Base-by-base conservation (phyloP, 1,140 invertebrate species). In the Orius insidiosus region DNA sequence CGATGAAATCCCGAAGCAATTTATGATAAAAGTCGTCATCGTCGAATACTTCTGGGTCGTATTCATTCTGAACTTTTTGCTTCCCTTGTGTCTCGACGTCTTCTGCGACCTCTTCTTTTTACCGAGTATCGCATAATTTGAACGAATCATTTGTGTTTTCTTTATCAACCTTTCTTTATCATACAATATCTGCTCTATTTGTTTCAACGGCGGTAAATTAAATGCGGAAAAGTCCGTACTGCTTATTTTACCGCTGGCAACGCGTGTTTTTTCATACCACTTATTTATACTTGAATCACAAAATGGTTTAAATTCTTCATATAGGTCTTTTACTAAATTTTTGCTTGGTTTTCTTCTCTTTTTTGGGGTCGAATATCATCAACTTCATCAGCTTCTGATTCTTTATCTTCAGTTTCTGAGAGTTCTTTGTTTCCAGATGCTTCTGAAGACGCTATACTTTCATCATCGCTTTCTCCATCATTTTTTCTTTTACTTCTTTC, bases 1-100 rank as follows among this genome's bases (percentile, higher is more conserved):
- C 87, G 53, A 98, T 93, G 10, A 96, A 65, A 59, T 96, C 89
- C 49, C 87, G 67, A 16, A 98, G 63, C 14, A 95, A 61, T 57
- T 90, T 83, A 63, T 95, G 88, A 66, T 97, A 97, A 60, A 96
- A 98, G 62, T 98, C 93, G 61, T 82, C 82, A 61, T 98, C 93
- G 61, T 97, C 90, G 67, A 87, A 98, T 58, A 95, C 85, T 67
- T 98, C 85, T 0, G 63, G 48, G 62, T 88, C 79, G 52, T 77
- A 75, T 53, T 80, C 75, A 56, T 78, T 71, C 31, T 19, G 38
- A 57, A 53, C 56, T 57, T 46, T 58, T 46, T 48, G 58, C 51
- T 30, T 47, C 38, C n/a, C 55, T 44, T 47, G 55, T 55, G 18
- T 67, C 67, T 24, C 24, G 9, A 6, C 34, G 9, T 62, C 54